Conservation (phyloP, 1,140 invertebrate genomes). For the Meloidogyne floridensis region DNA sequence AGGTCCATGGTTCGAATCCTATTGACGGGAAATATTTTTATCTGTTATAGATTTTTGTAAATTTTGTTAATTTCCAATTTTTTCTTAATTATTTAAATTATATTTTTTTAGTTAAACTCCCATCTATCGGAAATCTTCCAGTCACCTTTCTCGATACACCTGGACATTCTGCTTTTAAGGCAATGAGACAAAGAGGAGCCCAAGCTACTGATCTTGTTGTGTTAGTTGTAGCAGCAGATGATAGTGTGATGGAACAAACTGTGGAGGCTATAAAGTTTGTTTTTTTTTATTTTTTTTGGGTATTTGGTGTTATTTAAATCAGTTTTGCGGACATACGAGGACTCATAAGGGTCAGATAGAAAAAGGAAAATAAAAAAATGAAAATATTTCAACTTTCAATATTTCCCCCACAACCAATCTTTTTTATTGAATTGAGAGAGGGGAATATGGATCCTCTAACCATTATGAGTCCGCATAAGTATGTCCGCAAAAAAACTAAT, state of each 20-base stretch:
- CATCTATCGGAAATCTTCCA: conserved; percentile 70
- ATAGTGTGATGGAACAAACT: conserved; percentile 98
- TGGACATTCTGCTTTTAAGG: conserved; percentile 83
- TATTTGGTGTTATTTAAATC: no score
- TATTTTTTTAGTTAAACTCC: conserved; percentile 71
- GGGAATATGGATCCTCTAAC: no score
- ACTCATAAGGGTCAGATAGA: no score
- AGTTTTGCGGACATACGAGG: no score
- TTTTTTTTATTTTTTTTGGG: no score
- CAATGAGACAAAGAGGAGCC: conserved; percentile 76
- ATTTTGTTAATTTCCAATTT: conserved; percentile 19
- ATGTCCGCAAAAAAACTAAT: no score
- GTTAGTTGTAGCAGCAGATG: conserved; percentile 95
- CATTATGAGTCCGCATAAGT: no score
- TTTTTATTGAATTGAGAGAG: no score
- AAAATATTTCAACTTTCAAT: no score
- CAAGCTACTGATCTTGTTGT: conserved; percentile 90
- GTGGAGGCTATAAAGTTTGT: conserved; percentile 70
- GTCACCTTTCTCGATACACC: conserved; percentile 98
- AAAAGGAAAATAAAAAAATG: no score
- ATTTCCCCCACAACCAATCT: no score
- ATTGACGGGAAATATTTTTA: conserved; percentile 13
- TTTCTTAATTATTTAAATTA: background rate
- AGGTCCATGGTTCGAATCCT: no score
- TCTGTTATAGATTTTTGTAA: background rate